Base-by-base conservation (phyloP, 1,140 invertebrate genomes). In the Hermetia illucens region DNA sequence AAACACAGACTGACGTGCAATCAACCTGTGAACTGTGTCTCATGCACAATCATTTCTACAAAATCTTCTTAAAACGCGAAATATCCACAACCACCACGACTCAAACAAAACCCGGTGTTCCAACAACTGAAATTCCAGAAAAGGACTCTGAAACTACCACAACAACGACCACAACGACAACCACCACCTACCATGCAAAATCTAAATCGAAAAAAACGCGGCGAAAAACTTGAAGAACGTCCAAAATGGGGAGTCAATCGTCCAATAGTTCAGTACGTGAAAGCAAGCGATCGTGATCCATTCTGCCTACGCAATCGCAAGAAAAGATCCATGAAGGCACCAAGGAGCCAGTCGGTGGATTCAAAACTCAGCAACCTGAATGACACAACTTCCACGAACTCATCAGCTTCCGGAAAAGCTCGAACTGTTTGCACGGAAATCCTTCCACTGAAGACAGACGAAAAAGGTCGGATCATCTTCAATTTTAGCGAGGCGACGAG, bases 281-380 rank as follows among this genome's bases (percentile, higher is more conserved):
- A 77, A 38, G 75, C 78, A 50, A 78, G 75, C 43, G 77, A 79
- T 48, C 72, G 77, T 42, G 76, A 80, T 59, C 74, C 73, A 0
- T 66, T 75, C 43, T 77, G 52, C 15, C 41, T 60, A 39, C 47
- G 57, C 19, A 60, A 60, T 19, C 55, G 55, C 41, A 58, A 58
- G 36, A 50, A 57, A 9, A 43, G 38, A 40, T 5, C 49, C 43
- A 5, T 35, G 35, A 56, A 53, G 34, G 48, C 55, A 4, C 43
- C 51, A 1, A 41, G 55, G 5, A 58, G 55, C 2, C 50, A 44
- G 9, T 58, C 55, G 0, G 55, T 58, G 43, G 55, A 58, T 36
- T 58, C 55, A 0, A 45, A 53, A 0, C 21, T 58, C 8, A 3
- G 29, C 10, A 1, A 21, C 2, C 50, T 2, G 31, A 49, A 51